These are phyloP conservation scores for Mythimna ferrago DNA, from an alignment of 2,888 invertebrate species.

Conservation along the genomic window DNA sequence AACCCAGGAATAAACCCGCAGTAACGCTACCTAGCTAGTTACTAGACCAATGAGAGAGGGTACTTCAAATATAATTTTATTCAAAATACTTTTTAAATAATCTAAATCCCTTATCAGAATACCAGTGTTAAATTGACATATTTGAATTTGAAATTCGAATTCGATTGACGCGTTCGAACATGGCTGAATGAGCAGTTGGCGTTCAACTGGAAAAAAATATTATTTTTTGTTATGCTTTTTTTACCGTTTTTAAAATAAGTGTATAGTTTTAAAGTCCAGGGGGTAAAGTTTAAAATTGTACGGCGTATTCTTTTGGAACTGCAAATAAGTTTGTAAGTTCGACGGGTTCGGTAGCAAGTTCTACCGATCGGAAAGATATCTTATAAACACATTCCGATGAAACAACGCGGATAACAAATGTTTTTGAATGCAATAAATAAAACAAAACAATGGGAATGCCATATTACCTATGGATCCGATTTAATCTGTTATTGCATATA, in stretches of 20 bases:
- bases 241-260: neutral
- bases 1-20: neutral
- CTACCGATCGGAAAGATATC: slow-evolving; percentile 86
- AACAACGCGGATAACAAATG: slow-evolving; percentile 72
- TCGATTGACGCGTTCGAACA: slow-evolving; percentile 80
- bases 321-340: slow-evolving; percentile 35
- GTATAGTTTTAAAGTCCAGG: neutral
- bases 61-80: too few relatives aligned
- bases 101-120: slow-evolving; percentile 49
- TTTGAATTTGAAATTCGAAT: slow-evolving; percentile 76
- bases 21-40: neutral
- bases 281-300: slow-evolving; percentile 44
- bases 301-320: neutral
- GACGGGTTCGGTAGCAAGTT: slow-evolving; percentile 81
- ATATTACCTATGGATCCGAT: slow-evolving; percentile 15
- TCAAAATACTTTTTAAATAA: slow-evolving; percentile 17
- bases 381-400: slow-evolving; percentile 81
- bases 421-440: slow-evolving; percentile 51
- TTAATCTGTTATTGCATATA: neutral
- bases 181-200: slow-evolving; percentile 75
- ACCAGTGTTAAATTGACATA: slow-evolving; percentile 79
- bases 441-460: slow-evolving; percentile 35
- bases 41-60: neutral
- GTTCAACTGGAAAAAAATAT: slow-evolving; percentile 81
- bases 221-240: slow-evolving; percentile 54